Conservation (phyloP, 2,113 vertebrate genomes). For the Myxocyprinus asiaticus region DNA sequence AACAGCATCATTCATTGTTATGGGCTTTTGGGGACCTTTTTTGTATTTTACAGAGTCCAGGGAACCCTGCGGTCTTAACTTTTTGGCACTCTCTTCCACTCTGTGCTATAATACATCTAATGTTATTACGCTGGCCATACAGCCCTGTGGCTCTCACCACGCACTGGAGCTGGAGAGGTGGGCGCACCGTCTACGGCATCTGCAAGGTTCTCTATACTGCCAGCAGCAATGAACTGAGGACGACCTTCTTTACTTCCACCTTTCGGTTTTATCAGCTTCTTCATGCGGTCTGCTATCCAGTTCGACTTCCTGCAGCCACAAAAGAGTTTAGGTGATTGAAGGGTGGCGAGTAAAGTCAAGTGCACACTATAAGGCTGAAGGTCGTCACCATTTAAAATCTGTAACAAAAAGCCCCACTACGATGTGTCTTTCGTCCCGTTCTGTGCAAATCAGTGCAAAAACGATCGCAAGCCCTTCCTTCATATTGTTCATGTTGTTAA, state of each 20-base stretch:
- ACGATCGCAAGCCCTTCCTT: too few species aligned
- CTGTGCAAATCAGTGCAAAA: too few species aligned
- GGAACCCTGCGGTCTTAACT: conserved; percentile 25
- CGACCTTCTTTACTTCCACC: conserved; percentile 73
- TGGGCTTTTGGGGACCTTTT: conserved; percentile 37
- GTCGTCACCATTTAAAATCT: too few species aligned
- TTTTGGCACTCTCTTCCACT: conserved; percentile 18
- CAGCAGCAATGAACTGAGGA: conserved; percentile 73
- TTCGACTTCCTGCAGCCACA: conserved; percentile 80
- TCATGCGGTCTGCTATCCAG: conserved; percentile 92
- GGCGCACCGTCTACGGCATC: conserved; percentile 65
- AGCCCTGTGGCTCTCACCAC: conserved; percentile 64
- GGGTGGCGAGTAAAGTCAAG: too few species aligned
- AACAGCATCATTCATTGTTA: conserved; percentile 45
- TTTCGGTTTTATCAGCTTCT: conserved; percentile 86
- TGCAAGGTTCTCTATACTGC: conserved; percentile 80
- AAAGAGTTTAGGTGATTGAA: conserved; percentile 34
- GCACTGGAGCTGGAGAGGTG: conserved; percentile 54
- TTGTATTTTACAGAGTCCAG: conserved; percentile 39
- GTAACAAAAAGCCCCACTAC: too few species aligned
- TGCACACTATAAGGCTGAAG: too few species aligned
- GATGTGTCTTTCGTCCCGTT: too few species aligned
- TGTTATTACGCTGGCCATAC: background rate
- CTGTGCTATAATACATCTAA: conserved; percentile 1
- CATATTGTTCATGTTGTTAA: too few species aligned